These are phyloP conservation scores for Seriola rivoliana DNA, from an alignment of 2,113 vertebrate genomes.

Conservation along the genomic window DNA sequence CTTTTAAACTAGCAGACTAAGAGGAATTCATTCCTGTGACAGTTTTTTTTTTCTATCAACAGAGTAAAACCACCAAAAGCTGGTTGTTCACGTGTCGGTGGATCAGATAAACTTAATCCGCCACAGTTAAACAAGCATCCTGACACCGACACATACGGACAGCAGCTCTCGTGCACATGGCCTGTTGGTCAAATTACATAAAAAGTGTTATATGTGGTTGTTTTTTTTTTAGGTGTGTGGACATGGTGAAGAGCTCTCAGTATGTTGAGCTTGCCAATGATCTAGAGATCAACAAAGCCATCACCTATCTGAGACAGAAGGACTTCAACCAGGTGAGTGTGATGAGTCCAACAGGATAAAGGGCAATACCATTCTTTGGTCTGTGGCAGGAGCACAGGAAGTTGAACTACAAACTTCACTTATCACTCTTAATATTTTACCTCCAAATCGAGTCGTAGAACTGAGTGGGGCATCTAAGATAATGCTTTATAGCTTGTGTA, in stretches of 20 bases:
- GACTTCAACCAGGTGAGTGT: slow-evolving; percentile 93
- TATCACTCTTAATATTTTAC: neutral
- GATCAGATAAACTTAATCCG: no score
- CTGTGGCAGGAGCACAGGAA: neutral
- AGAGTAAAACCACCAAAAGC: no score
- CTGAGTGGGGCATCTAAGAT: neutral
- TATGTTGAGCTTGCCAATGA: slow-evolving; percentile 97
- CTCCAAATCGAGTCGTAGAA: neutral
- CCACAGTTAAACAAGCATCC: no score
- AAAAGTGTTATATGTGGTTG: neutral
- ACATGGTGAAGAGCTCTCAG: slow-evolving; percentile 93
- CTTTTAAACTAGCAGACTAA: no score
- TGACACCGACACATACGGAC: no score
- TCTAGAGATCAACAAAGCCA: slow-evolving; percentile 98
- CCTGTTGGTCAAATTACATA: no score
- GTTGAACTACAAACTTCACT: neutral
- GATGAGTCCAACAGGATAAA: neutral
- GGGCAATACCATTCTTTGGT: slow-evolving; percentile 4
- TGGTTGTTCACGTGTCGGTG: no score
- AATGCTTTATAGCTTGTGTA: no score
- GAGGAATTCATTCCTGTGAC: no score
- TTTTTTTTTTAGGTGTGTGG: slow-evolving; percentile 91
- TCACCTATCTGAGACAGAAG: slow-evolving; percentile 94
- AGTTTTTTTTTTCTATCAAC: no score
- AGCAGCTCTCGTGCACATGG: no score